phyloP scores from a whole-genome alignment of 1,140 invertebrate genomes.

The Chelonus insularis region DNA sequence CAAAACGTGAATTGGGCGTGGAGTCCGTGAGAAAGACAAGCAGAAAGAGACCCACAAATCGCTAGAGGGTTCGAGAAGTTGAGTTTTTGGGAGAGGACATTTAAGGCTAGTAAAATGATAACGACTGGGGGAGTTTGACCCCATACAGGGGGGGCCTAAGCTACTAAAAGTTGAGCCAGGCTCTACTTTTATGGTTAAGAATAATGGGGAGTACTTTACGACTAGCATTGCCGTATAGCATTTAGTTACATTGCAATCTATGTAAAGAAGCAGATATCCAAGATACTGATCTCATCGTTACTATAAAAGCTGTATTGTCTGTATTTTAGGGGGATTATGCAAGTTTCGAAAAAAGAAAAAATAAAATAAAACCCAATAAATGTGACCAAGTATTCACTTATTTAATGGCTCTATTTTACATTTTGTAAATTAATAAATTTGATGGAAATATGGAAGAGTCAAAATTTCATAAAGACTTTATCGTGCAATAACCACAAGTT shows the following conservation, averaged over 20 bases:
- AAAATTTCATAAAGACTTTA: no score
- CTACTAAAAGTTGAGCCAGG: conserved; percentile 25
- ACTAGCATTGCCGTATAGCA: conserved; percentile 18
- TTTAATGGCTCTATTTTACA: no score
- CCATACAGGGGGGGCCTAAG: conserved; percentile 26
- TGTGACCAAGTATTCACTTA: no score
- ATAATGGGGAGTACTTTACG: conserved; percentile 46
- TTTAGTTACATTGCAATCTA: no score
- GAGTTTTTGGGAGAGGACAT: conserved; percentile 3
- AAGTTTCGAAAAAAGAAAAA: no score
- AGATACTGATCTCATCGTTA: not conserved
- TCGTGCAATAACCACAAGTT: no score
- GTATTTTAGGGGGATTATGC: no score
- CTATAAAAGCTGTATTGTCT: not conserved
- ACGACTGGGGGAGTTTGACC: conserved; percentile 37
- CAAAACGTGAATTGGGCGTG: conserved; percentile 2
- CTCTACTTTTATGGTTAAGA: conserved; percentile 44
- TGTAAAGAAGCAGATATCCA: no score
- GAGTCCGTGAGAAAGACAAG: not conserved
- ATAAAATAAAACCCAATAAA: no score
- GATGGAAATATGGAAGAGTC: no score
- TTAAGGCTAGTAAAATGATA: conserved; percentile 52
- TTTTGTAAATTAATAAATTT: no score
- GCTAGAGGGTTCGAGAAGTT: conserved; percentile 4
- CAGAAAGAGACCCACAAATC: not conserved